phyloP scores from a whole-genome alignment of 1,140 invertebrate species.

The Papilio xuthus region DNA sequence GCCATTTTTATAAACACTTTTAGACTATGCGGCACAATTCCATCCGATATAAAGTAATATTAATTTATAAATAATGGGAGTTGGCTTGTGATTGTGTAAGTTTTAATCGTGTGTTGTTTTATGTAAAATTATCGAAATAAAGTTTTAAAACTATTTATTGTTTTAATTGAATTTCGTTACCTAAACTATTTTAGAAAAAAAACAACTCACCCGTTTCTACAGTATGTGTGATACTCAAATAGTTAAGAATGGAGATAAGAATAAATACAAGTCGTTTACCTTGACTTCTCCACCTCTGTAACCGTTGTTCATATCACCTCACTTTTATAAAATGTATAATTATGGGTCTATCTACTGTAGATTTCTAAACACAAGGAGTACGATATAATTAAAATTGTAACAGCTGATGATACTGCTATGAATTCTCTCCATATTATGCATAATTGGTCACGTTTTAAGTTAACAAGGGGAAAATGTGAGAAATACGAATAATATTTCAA shows the following conservation, averaged over 20 bases:
- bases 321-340: neutral
- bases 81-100: constrained; percentile 21
- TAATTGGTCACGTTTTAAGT: too few species aligned
- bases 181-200: neutral
- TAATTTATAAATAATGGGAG: constrained; percentile 35
- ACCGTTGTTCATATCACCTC: neutral
- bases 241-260: neutral
- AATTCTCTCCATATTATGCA: neutral
- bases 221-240: too few species aligned
- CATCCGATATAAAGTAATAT: constrained; percentile 24
- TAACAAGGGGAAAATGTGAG: neutral
- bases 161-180: constrained; percentile 32
- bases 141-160: constrained; percentile 40
- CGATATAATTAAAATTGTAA: too few species aligned
- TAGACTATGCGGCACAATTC: neutral
- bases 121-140: constrained; percentile 48
- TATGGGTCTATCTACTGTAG: too few species aligned
- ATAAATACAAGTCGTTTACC: neutral
- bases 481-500: neutral
- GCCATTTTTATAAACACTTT: neutral
- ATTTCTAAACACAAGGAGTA: too few species aligned
- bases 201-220: neutral
- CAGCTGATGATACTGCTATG: neutral
- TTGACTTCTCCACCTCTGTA: neutral
- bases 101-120: constrained; percentile 39